Evolutionary conservation across 2,888 invertebrate species (phyloP).

Genomic region (Noctua pronuba): DNA sequence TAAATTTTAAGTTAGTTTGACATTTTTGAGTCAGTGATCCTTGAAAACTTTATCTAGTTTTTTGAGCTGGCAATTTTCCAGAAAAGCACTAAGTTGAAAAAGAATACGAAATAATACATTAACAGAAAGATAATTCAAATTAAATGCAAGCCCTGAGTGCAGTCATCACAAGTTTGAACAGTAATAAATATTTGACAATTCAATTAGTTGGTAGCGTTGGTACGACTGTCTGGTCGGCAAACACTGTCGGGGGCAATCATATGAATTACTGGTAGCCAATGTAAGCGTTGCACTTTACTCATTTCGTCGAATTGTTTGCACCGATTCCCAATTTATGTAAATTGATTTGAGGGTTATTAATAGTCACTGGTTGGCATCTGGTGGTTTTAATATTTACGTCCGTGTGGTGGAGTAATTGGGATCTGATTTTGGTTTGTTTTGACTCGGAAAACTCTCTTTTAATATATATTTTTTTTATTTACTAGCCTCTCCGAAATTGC

Average conservation of each 20-base stretch:
- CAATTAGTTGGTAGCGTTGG: slow-evolving; percentile 54
- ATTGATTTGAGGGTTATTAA: slow-evolving; percentile 48
- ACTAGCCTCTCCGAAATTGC: neutral
- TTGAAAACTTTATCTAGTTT: slow-evolving; percentile 26
- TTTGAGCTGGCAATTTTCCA: slow-evolving; percentile 38
- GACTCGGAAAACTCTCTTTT: neutral
- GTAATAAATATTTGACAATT: slow-evolving; percentile 63
- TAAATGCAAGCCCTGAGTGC: slow-evolving; percentile 32
- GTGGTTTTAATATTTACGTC: slow-evolving; percentile 19
- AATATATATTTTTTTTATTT: neutral
- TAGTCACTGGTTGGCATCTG: slow-evolving; percentile 37
- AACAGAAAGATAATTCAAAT: slow-evolving; percentile 31
- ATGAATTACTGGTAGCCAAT: slow-evolving; percentile 43
- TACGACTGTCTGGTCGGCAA: slow-evolving; percentile 30
- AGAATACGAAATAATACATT: slow-evolving; percentile 7
- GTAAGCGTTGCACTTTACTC: slow-evolving; percentile 42
- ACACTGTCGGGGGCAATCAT: slow-evolving; percentile 29
- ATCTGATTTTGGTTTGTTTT: neutral
- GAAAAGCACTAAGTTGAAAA: slow-evolving; percentile 18
- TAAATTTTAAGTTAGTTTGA: slow-evolving; percentile 12
- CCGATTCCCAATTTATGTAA: slow-evolving; percentile 50
- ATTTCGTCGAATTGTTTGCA: slow-evolving; percentile 50
- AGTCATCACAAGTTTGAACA: slow-evolving; percentile 32
- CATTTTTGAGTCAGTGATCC: slow-evolving; percentile 16
- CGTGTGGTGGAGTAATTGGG: neutral